phyloP scores from a whole-genome alignment of 2,888 invertebrate species.

The Phalera bucephala region DNA sequence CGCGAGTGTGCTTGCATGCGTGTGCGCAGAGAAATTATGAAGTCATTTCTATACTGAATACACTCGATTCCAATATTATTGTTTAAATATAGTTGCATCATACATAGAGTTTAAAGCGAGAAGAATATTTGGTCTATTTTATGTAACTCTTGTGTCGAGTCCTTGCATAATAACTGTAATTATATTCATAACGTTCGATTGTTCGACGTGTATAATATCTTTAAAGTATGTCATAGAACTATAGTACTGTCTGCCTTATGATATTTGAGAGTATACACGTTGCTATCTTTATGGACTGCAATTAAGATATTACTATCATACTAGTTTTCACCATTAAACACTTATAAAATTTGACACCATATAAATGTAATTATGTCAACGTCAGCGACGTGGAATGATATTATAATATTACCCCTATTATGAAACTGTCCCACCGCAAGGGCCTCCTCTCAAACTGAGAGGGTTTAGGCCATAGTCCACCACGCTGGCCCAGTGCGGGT shows the following conservation, averaged over 20 bases:
- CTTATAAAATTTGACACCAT: constrained; percentile 3
- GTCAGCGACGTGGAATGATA: neutral
- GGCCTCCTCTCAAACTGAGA: too few species aligned
- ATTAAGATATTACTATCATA: constrained; percentile 8
- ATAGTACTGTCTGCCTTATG: constrained; percentile 24
- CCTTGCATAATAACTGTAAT: constrained; percentile 35
- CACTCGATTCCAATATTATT: constrained; percentile 41
- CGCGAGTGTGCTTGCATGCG: constrained; percentile 23
- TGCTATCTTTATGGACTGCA: constrained; percentile 1
- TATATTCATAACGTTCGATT: constrained; percentile 33
- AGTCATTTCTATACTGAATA: constrained; percentile 63
- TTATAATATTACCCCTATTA: too few species aligned
- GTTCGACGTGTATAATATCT: constrained; percentile 27
- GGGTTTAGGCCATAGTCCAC: too few species aligned
- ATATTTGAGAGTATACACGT: constrained; percentile 17
- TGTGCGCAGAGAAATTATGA: constrained; percentile 59
- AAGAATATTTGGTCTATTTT: constrained; percentile 44
- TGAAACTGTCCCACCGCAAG: too few species aligned
- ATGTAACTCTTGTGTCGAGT: constrained; percentile 23
- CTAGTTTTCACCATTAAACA: neutral
- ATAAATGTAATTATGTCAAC: constrained; percentile 4
- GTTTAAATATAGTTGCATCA: constrained; percentile 44
- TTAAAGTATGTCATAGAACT: constrained; percentile 30
- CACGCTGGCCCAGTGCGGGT: too few species aligned
- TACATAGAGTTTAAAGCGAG: constrained; percentile 44